Base-by-base conservation (phyloP, 2,113 vertebrate genomes). In the Pycnonotus jocosus region DNA sequence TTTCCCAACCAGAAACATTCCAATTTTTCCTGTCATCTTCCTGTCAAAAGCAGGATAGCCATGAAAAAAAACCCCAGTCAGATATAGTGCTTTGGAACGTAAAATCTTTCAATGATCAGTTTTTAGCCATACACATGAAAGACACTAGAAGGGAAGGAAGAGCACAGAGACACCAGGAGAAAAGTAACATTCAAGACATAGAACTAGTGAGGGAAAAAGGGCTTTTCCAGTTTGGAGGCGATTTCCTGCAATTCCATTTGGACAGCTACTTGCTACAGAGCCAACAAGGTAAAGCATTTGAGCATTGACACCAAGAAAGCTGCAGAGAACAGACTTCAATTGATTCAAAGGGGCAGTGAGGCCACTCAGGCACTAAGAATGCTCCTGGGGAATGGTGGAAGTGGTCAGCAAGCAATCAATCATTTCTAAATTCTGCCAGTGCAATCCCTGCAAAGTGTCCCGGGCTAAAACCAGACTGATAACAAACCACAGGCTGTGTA, bases 401-500 rank as follows among this genome's bases (percentile, higher is more conserved):
- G 42, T 14, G 45, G 40, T 56, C 70, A 76, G 54, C 77, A 92
- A 72, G 73, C 65, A 83, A 94, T 85, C 62, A 84, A 18, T 80
- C 12, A 45, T 40, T 57, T 31, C 47, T 90, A 70, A 76, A 44
- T 76, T 68, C 56, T 51, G 53, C 58, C 50, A 71, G 33, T 57
- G 69, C 73, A 90, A 47, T 47, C 50, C 64, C 60, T 64, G 69
- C 24, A 37, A 70, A 53, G 23, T 35, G 11, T 60, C 68, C 81
- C 68, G 1, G 21, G 80, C 88, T 95, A 81, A 93, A 88, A 84
- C 64, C 51, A 95, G 70, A 53, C 20, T 84, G 94, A 53, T 76
- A 94, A 95, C 65, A 96, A 81, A 96, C 84, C 70, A 73, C 25
- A 85, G 54, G 45, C 86, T 93, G 95, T 92, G 74, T 53, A 81